A percentile compares a stretch with the other conserved stretches of the same genome.
phyloP scores from a whole-genome alignment of 2,113 vertebrate genomes.

The Mus spicilegus region DNA sequence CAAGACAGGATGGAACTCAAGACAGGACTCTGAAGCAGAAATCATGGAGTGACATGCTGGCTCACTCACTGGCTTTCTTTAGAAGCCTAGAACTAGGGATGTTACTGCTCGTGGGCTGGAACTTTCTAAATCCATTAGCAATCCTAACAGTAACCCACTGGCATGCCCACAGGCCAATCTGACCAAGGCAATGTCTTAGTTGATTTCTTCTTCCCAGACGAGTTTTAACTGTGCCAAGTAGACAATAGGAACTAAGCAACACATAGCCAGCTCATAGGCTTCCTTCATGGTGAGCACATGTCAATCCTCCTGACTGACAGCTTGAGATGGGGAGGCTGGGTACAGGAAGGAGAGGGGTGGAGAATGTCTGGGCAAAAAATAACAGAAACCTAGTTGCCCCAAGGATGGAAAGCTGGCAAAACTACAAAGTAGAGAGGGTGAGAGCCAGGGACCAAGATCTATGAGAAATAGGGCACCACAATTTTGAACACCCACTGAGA shows the following conservation, averaged over 20 bases:
- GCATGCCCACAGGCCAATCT: neutral
- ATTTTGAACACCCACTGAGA: neutral
- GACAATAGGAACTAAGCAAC: neutral
- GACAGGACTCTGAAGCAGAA: no score
- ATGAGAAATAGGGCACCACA: accelerated
- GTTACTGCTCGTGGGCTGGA: neutral
- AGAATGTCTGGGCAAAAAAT: neutral
- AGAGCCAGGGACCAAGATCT: no score
- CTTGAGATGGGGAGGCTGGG: neutral
- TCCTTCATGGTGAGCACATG: neutral
- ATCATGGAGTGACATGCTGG: neutral
- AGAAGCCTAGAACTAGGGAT: neutral
- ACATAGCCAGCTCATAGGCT: neutral
- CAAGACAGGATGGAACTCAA: neutral
- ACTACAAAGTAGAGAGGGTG: neutral
- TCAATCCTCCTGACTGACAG: neutral
- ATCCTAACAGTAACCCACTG: neutral
- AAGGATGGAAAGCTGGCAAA: neutral
- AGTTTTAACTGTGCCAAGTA: neutral
- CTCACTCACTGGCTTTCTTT: neutral
- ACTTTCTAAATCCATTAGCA: neutral
- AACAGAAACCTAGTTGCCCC: neutral
- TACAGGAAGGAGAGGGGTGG: neutral
- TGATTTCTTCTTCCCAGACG: neutral
- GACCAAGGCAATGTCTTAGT: neutral